phyloP scores from a whole-genome alignment of 92 coral and sea anemone genomes.

The Diadumene lineata region DNA sequence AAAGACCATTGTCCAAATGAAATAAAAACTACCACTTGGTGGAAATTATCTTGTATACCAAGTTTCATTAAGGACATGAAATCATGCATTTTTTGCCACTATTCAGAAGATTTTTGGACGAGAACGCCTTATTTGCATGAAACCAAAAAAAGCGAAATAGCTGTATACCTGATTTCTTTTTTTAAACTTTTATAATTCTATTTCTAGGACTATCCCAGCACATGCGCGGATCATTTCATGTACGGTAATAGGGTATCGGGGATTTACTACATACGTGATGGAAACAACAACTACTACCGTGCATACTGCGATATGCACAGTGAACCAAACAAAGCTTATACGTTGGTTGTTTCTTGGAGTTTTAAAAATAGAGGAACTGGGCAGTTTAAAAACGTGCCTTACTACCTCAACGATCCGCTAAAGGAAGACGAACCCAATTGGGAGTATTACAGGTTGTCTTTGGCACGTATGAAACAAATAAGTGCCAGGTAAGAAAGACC shows the following conservation, averaged over 20 bases:
- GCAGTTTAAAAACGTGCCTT: not conserved
- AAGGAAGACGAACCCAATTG: slow-evolving; percentile 43
- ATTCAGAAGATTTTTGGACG: not conserved
- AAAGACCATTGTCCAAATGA: not conserved
- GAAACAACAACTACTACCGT: slow-evolving; percentile 7
- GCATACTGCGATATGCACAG: slow-evolving; percentile 47
- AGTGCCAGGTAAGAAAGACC: not conserved
- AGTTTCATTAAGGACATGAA: no score
- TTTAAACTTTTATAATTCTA: not conserved
- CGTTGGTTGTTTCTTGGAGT: slow-evolving; percentile 42
- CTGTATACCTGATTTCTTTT: no score
- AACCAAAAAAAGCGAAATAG: no score
- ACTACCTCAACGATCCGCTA: slow-evolving; percentile 22
- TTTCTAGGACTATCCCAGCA: slow-evolving; percentile 30
- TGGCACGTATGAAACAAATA: slow-evolving; percentile 37
- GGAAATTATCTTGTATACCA: not conserved
- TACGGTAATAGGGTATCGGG: slow-evolving; percentile 36
- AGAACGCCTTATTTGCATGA: not conserved
- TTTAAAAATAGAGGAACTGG: slow-evolving; percentile 7
- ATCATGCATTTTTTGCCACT: not conserved
- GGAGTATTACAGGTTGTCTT: slow-evolving; percentile 45
- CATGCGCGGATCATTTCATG: slow-evolving; percentile 47
- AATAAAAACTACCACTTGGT: not conserved
- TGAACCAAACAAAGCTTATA: slow-evolving; percentile 44
- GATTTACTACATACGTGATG: slow-evolving; percentile 15